A percentile compares a stretch with the other conserved stretches of the same genome.
Conservation (phyloP, 2,113 vertebrate genomes). For the Platichthys flesus region DNA sequence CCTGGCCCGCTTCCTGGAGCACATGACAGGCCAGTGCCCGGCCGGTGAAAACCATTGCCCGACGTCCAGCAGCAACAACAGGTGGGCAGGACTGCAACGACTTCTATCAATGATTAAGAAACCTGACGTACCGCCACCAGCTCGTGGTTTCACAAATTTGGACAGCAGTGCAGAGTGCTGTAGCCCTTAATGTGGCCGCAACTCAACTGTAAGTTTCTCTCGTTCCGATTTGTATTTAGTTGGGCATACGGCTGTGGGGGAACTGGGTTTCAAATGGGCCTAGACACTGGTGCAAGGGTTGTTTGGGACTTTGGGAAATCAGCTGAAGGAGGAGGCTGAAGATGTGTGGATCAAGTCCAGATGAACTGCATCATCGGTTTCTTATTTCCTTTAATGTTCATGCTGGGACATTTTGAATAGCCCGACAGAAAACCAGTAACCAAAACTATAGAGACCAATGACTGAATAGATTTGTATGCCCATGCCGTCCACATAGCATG, state of each 20-base stretch:
- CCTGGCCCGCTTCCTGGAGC: conserved; percentile 92
- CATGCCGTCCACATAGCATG: conserved; percentile 28
- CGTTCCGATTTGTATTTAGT: conserved; percentile 3
- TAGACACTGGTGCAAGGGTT: conserved; percentile 21
- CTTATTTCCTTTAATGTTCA: conserved; percentile 13
- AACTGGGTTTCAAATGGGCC: conserved; percentile 4
- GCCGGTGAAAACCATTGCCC: conserved; percentile 79
- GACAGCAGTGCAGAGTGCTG: conserved; percentile 58
- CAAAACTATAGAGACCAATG: conserved; percentile 27
- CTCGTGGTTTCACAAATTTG: conserved; percentile 51
- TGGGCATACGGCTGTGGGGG: neutral
- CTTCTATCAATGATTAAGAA: conserved; percentile 41
- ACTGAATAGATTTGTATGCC: conserved; percentile 17
- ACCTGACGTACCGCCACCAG: conserved; percentile 17
- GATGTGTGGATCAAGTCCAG: conserved; percentile 18
- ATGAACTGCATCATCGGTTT: conserved; percentile 19
- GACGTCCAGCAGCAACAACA: conserved; percentile 82
- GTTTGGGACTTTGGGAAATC: conserved; percentile 14
- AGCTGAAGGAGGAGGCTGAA: conserved; percentile 8
- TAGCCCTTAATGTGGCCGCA: conserved; percentile 16
- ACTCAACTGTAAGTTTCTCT: conserved; percentile 29
- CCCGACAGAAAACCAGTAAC: conserved; percentile 23
- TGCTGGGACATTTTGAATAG: conserved; percentile 8
- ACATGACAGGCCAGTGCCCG: conserved; percentile 84
- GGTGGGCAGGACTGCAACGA: conserved; percentile 61